Percentiles rank a stretch among this genome's conserved stretches.
Conservation (phyloP, 2,888 invertebrate species). For the Catocala sponsa region DNA sequence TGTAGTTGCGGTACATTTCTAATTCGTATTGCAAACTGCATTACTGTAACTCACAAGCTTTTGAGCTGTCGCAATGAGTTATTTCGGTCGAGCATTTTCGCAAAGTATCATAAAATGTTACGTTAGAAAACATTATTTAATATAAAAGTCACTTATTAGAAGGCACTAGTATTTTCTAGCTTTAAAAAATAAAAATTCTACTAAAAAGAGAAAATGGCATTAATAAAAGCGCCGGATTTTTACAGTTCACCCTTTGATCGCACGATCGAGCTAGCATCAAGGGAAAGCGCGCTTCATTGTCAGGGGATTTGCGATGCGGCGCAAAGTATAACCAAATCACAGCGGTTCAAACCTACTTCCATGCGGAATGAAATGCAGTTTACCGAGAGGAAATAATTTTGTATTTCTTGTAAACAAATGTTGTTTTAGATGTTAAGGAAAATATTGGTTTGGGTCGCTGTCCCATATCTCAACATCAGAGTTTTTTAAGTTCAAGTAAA, state of each 20-base stretch:
- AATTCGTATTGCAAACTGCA: conserved; percentile 16
- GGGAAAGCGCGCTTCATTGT: conserved; percentile 45
- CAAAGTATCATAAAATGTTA: not conserved
- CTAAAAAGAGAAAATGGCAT: conserved; percentile 9
- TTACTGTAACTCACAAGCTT: conserved; percentile 2
- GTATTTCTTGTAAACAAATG: conserved; percentile 13
- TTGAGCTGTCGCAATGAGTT: not conserved
- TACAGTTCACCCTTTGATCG: conserved; percentile 41
- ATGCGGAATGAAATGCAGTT: conserved; percentile 41
- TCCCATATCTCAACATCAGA: not conserved
- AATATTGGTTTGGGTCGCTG: not conserved
- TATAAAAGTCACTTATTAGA: no score
- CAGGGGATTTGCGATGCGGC: conserved; percentile 49
- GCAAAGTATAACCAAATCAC: conserved; percentile 46
- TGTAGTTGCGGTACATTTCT: conserved; percentile 33
- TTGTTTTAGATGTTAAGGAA: conserved; percentile 4
- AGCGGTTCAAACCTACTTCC: conserved; percentile 35
- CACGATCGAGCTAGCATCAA: conserved; percentile 34
- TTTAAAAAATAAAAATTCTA: conserved; percentile 12
- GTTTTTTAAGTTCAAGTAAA: no score
- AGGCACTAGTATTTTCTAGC: not conserved
- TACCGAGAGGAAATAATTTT: conserved; percentile 15
- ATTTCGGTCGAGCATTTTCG: not conserved
- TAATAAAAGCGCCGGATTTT: conserved; percentile 29
- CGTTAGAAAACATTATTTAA: not conserved